These are phyloP conservation scores for Cantharis rustica DNA, from an alignment of 2,888 invertebrate species.

Conservation along the genomic window DNA sequence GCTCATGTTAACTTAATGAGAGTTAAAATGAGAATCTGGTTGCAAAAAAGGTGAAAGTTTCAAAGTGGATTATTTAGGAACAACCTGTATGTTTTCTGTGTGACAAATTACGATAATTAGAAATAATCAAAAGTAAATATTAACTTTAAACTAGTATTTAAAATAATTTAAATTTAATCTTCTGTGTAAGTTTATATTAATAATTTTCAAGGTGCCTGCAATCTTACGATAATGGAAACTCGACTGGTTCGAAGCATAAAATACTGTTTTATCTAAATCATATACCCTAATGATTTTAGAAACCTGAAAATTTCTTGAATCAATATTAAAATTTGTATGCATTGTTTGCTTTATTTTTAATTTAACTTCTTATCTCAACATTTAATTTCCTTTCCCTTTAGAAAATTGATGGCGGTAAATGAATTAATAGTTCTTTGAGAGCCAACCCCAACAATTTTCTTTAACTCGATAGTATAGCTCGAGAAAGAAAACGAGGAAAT, in stretches of 20 bases:
- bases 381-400: background rate
- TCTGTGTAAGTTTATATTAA: constrained; percentile 2
- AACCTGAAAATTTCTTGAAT: background rate
- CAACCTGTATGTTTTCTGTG: background rate
- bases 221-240: constrained; percentile 14
- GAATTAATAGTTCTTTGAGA: background rate
- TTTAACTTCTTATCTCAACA: background rate
- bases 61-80: background rate
- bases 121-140: background rate
- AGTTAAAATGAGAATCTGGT: background rate
- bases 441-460: background rate
- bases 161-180: constrained; percentile 7
- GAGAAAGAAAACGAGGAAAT: background rate
- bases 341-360: background rate
- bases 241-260: background rate
- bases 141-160: background rate
- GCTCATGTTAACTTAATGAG: background rate
- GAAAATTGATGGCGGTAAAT: background rate
- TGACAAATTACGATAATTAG: background rate
- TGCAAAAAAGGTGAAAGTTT: background rate
- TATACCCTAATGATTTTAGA: background rate
- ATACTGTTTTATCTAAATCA: background rate
- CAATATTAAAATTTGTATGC: background rate
- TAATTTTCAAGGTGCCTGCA: constrained; percentile 4
- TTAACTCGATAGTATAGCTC: background rate